These are phyloP conservation scores for Lordiphosa andalusiaca DNA, from an alignment of 2,888 invertebrate genomes.

Conservation along the genomic window DNA sequence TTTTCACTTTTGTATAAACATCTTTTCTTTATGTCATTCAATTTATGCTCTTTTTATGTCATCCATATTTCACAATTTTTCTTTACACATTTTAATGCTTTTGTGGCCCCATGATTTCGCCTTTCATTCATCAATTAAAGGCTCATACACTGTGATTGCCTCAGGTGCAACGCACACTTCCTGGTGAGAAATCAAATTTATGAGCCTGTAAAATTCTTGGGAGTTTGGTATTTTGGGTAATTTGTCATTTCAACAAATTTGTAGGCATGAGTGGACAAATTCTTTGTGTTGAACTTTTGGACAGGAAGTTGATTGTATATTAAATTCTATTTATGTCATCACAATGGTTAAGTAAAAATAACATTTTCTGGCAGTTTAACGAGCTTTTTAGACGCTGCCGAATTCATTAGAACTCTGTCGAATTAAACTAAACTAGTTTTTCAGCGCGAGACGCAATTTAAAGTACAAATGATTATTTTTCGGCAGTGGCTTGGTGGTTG, in stretches of 20 bases:
- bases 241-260: slow-evolving; percentile 55
- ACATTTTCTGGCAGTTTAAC: slow-evolving; percentile 48
- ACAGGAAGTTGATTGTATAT: slow-evolving; percentile 48
- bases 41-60: slow-evolving; percentile 3
- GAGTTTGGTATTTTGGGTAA: slow-evolving; percentile 13
- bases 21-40: not conserved
- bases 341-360: slow-evolving; percentile 27
- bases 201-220: slow-evolving; percentile 21
- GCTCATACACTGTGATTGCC: slow-evolving; percentile 28
- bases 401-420: slow-evolving; percentile 43
- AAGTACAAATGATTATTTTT: slow-evolving; percentile 12
- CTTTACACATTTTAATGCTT: slow-evolving; percentile 15
- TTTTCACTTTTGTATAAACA: not conserved
- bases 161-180: slow-evolving; percentile 48
- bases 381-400: slow-evolving; percentile 31
- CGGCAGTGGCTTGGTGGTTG: slow-evolving; percentile 5
- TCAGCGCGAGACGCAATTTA: slow-evolving; percentile 18
- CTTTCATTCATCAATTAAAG: slow-evolving; percentile 35
- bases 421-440: slow-evolving; percentile 65
- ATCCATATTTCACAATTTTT: slow-evolving; percentile 19
- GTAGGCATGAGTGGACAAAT: slow-evolving; percentile 57
- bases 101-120: slow-evolving; percentile 28
- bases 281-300: slow-evolving; percentile 13
- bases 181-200: slow-evolving; percentile 42
- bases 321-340: slow-evolving; percentile 32